Percentiles rank a stretch among this genome's conserved stretches.
Evolutionary conservation across 2,113 vertebrate genomes (phyloP).

Genomic region (Carassius carassius): DNA sequence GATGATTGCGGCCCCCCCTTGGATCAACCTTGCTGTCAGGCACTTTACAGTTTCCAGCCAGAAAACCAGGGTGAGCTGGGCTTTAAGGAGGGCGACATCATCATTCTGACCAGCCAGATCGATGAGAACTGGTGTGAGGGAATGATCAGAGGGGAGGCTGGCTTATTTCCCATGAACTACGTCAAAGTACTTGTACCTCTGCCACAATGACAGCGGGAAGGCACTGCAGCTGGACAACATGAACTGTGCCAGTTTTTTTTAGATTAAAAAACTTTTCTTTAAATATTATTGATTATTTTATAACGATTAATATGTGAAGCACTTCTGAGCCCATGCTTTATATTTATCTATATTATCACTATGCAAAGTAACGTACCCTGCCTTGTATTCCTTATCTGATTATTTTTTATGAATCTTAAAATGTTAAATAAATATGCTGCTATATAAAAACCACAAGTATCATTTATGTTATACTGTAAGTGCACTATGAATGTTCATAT

Average conservation of each 20-base stretch:
- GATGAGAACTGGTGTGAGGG: conserved; percentile 93
- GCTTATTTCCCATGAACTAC: conserved; percentile 89
- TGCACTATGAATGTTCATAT: not conserved
- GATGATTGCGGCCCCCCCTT: conserved; percentile 52
- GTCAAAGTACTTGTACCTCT: conserved; percentile 89
- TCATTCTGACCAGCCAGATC: conserved; percentile 84
- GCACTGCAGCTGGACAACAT: conserved; percentile 5
- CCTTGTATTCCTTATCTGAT: conserved; percentile 16
- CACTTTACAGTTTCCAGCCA: conserved; percentile 86
- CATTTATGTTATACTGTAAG: not conserved
- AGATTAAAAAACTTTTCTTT: not conserved
- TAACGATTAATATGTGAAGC: not conserved
- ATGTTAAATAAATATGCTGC: conserved; percentile 21
- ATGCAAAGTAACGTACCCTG: conserved; percentile 12
- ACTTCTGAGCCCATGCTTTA: conserved; percentile 1
- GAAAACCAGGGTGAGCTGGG: conserved; percentile 84
- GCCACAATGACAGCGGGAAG: conserved; percentile 73
- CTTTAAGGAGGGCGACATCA: conserved; percentile 90
- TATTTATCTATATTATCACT: conserved; percentile 21
- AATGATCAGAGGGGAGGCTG: conserved; percentile 77
- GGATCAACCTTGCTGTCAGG: conserved; percentile 89
- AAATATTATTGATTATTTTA: not conserved
- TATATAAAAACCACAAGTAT: not conserved
- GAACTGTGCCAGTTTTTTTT: conserved; percentile 29
- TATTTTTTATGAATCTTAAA: not conserved